Percentiles rank a stretch among this genome's conserved stretches.
These are phyloP conservation scores for Atrina japonica DNA, from an alignment of 2,888 invertebrate genomes.

Conservation along the genomic window DNA sequence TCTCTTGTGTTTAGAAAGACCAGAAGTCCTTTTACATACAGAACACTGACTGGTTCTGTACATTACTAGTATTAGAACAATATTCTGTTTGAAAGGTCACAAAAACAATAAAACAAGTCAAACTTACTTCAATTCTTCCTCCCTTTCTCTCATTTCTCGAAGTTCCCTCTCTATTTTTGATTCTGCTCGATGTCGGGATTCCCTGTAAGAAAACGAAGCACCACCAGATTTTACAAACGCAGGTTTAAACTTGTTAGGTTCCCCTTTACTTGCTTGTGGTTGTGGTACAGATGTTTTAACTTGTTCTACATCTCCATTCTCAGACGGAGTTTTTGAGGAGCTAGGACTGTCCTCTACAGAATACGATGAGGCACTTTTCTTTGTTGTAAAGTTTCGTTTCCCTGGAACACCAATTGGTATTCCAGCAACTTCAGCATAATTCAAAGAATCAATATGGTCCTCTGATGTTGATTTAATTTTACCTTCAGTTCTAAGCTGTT, in stretches of 20 bases:
- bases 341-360: slow-evolving; percentile 32
- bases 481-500: slow-evolving; percentile 87
- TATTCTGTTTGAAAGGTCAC: no score
- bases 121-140: slow-evolving; percentile 87
- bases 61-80: no score
- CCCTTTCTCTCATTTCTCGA: slow-evolving; percentile 90
- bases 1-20: no score
- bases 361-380: slow-evolving; percentile 44
- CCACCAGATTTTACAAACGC: slow-evolving; percentile 45
- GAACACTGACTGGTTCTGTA: no score
- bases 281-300: slow-evolving; percentile 24
- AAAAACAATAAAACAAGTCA: not conserved
- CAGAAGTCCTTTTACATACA: no score
- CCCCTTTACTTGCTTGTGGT: slow-evolving; percentile 23
- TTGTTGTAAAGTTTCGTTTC: slow-evolving; percentile 70
- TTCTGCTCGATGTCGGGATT: slow-evolving; percentile 91
- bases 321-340: slow-evolving; percentile 26
- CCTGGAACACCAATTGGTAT: slow-evolving; percentile 41
- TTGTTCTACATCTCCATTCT: slow-evolving; percentile 26
- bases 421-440: slow-evolving; percentile 62
- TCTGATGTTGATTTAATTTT: slow-evolving; percentile 83
- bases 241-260: slow-evolving; percentile 30
- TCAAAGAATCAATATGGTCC: slow-evolving; percentile 82
- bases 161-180: slow-evolving; percentile 93
- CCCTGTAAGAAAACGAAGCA: slow-evolving; percentile 82